Conservation (phyloP, 30 jellyfish, hydroid and myxozoan genomes). For the Aurelia aurita complex sp. Pacific region DNA sequence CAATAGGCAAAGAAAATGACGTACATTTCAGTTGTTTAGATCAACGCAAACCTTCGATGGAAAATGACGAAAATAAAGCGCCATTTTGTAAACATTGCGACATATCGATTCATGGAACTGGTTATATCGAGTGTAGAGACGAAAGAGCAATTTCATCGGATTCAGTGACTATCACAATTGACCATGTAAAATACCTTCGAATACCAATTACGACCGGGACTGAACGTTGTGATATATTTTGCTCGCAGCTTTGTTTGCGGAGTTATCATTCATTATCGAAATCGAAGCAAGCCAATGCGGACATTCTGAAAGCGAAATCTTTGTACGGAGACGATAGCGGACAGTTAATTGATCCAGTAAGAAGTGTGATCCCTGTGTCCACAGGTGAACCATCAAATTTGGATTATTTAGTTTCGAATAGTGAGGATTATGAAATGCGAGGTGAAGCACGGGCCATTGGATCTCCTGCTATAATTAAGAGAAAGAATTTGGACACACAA, state of each 20-base stretch:
- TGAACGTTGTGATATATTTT: conserved; percentile 46
- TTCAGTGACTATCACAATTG: conserved; percentile 9
- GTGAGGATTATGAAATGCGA: conserved; percentile 55
- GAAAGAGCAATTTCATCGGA: background rate
- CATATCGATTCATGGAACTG: conserved; percentile 55
- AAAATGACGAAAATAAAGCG: conserved; percentile 26
- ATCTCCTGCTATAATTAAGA: conserved; percentile 20
- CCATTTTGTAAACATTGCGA: conserved; percentile 83
- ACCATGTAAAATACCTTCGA: conserved; percentile 7
- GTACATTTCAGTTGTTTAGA: conserved; percentile 54
- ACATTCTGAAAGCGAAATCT: background rate
- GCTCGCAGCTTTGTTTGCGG: conserved; percentile 71
- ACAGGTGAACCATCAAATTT: conserved; percentile 61
- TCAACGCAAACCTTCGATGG: background rate
- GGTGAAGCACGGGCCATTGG: conserved; percentile 78
- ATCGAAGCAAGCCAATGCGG: conserved; percentile 4
- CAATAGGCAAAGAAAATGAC: conserved; percentile 56
- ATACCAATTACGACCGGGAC: conserved; percentile 30
- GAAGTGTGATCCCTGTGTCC: conserved; percentile 80
- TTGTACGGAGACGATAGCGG: conserved; percentile 57
- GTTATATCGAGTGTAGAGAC: conserved; percentile 45
- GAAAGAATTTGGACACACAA: conserved; percentile 20
- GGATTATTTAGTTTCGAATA: conserved; percentile 1
- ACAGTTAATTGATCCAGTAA: conserved; percentile 63
- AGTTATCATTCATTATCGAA: conserved; percentile 49